Base-by-base conservation (phyloP, 2,888 invertebrate species). In the Pyralis farinalis region DNA sequence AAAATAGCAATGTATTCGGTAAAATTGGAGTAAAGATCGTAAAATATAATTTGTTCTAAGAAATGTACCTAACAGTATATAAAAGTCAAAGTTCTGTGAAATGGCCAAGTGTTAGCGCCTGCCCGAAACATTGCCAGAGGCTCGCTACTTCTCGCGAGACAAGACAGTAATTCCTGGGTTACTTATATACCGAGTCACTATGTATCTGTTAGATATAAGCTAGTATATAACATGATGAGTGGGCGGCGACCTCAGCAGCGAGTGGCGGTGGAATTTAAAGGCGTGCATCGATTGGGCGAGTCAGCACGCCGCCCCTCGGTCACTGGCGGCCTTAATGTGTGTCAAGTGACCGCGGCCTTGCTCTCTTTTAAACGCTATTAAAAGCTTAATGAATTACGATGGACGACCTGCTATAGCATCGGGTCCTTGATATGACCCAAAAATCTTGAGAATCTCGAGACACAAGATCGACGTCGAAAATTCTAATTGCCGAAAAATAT, bases 271-370 rank as follows among this genome's bases (percentile, higher is more conserved):
- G 59, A 53, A 57, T 58, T 64, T 62, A 68, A 67, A 67, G 71
- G 55, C 65, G 63, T 43, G 50, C 81, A 85, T 85, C 85, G 85
- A 86, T 84, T 83, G 82, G 82, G 77, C 74, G 83, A 84, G 69
- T 71, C 72, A 80, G 82, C 84, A 75, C 69, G 67, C 66, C 77
- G 71, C 75, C 77, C 77, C 78, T 64, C 70, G 65, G 70, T 61
- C 76, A 72, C 62, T 68, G 67, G 53, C 71, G 68, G 63, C 70
- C 65, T 54, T 62, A 57, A 88, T 80, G 69, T 84, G 58, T 88
- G 88, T 87, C 88, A 87, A 88, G 88, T 71, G 73, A 55, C 54
- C 52, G 47, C 72, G 85, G 83, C 87, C 87, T 88, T 86, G 87
- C 80, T 82, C 87, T 77, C 80, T 73, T 86, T 87, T 64, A 63